These are phyloP conservation scores for Dryobates pubescens DNA, from an alignment of 2,797 vertebrate species.

Conservation along the genomic window DNA sequence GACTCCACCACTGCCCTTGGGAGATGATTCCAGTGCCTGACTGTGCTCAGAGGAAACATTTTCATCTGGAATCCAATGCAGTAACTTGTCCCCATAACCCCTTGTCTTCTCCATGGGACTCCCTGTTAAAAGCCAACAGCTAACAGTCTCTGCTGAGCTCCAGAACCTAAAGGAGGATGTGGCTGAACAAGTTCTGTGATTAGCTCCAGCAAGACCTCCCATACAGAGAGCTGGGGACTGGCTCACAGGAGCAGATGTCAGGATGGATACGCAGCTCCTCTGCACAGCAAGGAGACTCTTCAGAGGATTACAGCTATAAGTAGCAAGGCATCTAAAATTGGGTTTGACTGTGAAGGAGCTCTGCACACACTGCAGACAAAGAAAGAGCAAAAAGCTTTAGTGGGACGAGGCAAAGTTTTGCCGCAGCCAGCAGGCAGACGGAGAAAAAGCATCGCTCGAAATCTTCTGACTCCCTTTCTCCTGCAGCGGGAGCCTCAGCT, in stretches of 20 bases:
- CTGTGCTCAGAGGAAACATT: too few species aligned
- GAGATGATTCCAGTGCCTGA: too few species aligned
- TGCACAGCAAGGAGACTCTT: not conserved
- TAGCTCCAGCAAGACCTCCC: not conserved
- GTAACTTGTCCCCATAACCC: too few species aligned
- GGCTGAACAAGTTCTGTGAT: not conserved
- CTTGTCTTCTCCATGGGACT: too few species aligned
- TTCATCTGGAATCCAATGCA: too few species aligned
- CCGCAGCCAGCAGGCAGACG: not conserved
- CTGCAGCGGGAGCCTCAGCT: not conserved
- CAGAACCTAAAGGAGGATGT: not conserved
- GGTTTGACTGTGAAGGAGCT: not conserved
- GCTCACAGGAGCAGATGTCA: not conserved
- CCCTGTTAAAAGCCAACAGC: too few species aligned
- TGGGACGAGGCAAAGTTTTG: not conserved
- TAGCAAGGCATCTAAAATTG: not conserved
- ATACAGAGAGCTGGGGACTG: not conserved
- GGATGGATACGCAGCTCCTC: not conserved
- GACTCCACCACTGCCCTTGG: too few species aligned
- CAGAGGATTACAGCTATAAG: not conserved
- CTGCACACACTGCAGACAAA: not conserved
- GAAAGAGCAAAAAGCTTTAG: not conserved
- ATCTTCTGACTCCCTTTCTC: not conserved
- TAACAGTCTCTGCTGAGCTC: not conserved
- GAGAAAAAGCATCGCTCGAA: not conserved